Conservation (phyloP, 2,113 vertebrate species). For the Platichthys stellatus region DNA sequence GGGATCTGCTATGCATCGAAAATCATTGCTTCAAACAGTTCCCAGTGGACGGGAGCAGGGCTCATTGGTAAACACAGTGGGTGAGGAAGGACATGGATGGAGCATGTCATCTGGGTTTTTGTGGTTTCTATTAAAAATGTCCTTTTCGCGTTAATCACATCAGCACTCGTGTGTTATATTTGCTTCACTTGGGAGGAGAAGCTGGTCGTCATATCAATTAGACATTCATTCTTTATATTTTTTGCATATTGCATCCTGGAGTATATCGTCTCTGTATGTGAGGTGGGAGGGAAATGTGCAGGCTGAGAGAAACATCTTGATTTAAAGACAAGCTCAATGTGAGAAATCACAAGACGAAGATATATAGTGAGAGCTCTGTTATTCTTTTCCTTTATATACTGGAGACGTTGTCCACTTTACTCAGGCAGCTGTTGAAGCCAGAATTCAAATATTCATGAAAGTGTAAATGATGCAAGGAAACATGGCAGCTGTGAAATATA, state of each 20-base stretch:
- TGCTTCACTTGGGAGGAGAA: conserved; percentile 8
- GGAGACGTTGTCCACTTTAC: conserved; percentile 10
- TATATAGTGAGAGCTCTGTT: neutral
- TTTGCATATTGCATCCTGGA: neutral
- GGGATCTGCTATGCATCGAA: conserved; percentile 71
- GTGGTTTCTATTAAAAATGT: conserved; percentile 40
- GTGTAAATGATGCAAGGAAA: conserved; percentile 43
- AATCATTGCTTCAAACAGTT: conserved; percentile 69
- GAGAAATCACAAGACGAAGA: conserved; percentile 38
- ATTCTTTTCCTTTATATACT: conserved; percentile 8
- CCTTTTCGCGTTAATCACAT: conserved; percentile 20
- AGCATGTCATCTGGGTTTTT: conserved; percentile 48
- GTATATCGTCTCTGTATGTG: neutral
- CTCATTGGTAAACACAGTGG: conserved; percentile 67
- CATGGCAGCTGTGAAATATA: conserved; percentile 38
- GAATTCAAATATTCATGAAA: conserved; percentile 30
- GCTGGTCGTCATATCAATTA: conserved; percentile 21
- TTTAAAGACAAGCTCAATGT: conserved; percentile 1
- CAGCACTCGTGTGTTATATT: conserved; percentile 19
- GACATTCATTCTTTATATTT: conserved; percentile 12
- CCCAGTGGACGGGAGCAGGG: conserved; percentile 51
- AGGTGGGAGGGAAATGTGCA: neutral
- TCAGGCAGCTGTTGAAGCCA: conserved; percentile 22
- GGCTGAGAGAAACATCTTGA: conserved; percentile 24
- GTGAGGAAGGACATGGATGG: conserved; percentile 42